Evolutionary conservation across 2,113 vertebrate species (phyloP).

Genomic region (Scalopus aquaticus): DNA sequence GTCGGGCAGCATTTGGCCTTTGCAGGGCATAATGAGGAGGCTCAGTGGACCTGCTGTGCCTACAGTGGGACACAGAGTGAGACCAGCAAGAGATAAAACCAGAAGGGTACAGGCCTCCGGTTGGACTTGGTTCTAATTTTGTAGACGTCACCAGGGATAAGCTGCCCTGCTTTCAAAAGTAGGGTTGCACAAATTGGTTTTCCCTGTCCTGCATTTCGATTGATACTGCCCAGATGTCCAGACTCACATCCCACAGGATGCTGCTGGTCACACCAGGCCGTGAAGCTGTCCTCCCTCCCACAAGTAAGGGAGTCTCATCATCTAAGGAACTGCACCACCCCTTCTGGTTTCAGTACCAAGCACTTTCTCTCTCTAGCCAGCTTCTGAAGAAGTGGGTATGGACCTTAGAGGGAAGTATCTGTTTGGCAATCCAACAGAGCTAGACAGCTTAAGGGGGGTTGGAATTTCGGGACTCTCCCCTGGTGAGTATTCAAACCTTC

Average conservation of each 20-base stretch:
- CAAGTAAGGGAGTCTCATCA: not conserved
- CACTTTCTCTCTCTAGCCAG: conserved; percentile 60
- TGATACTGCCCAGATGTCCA: not conserved
- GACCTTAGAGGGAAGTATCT: conserved; percentile 21
- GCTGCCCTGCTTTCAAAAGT: not conserved
- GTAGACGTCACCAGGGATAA: not conserved
- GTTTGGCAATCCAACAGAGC: not conserved
- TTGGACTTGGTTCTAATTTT: not conserved
- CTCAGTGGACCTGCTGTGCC: not conserved
- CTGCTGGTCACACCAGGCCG: not conserved
- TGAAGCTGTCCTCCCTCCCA: not conserved
- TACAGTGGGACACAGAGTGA: not conserved
- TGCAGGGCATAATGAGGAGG: not conserved
- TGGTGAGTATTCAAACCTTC: not conserved
- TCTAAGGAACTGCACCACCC: conserved; percentile 47
- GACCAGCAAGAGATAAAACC: not conserved
- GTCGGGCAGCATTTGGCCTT: not conserved
- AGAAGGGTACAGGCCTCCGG: not conserved
- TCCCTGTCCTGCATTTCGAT: not conserved
- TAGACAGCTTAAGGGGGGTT: not conserved
- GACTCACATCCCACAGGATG: not conserved
- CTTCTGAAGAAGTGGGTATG: conserved; percentile 2
- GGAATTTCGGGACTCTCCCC: conserved; percentile 59
- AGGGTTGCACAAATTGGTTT: not conserved
- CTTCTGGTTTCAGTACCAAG: conserved; percentile 49